Evolutionary conservation across 2,797 vertebrate species (phyloP).

Genomic region (Mionectes olivaceus): DNA sequence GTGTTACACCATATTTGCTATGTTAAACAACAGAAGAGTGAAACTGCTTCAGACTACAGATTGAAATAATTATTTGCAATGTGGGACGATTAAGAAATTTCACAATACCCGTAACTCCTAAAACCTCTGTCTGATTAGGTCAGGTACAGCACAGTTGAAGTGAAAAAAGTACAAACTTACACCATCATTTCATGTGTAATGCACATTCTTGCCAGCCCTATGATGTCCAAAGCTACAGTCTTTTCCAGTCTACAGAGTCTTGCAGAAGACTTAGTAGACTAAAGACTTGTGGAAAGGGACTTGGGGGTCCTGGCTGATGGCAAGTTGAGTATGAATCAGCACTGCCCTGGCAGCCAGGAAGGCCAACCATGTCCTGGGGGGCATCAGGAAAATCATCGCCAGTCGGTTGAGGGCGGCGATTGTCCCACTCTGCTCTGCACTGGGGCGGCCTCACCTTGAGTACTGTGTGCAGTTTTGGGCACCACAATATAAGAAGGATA

Average conservation of each 20-base stretch:
- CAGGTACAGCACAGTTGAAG: background rate
- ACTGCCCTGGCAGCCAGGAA: background rate
- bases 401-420: fast-evolving
- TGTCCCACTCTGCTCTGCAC: fast-evolving
- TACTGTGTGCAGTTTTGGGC: background rate
- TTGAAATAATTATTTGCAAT: background rate
- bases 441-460: fast-evolving
- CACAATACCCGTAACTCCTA: background rate
- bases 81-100: background rate
- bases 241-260: background rate
- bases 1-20: background rate
- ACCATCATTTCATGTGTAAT: background rate
- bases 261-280: background rate
- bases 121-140: background rate
- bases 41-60: background rate
- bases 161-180: background rate
- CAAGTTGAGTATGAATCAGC: background rate
- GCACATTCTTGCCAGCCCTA: fast-evolving
- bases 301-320: background rate
- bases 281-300: background rate
- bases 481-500: fast-evolving
- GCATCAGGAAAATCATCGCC: fast-evolving
- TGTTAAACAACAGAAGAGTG: background rate
- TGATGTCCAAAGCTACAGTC: background rate
- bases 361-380: fast-evolving